Conservation (phyloP, 1,140 invertebrate genomes). For the Aphaenogaster floridana region DNA sequence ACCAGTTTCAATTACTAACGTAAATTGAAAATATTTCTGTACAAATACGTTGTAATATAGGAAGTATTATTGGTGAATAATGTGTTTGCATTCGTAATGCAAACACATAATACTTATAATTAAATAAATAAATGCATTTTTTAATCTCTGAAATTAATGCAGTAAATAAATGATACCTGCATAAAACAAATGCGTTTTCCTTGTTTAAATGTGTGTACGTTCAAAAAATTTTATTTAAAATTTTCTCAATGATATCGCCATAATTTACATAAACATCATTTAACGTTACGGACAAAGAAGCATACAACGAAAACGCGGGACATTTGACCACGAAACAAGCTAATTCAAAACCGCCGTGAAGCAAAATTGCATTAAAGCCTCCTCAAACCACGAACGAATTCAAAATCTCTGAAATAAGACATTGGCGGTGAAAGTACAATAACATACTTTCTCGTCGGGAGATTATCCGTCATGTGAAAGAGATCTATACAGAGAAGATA, state of each 20-base stretch:
- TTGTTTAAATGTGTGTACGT: background rate
- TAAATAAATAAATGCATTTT: background rate
- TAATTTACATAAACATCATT: constrained; percentile 35
- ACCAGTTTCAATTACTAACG: background rate
- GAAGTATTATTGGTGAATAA: background rate
- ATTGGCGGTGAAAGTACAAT: constrained; percentile 36
- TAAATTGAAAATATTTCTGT: background rate
- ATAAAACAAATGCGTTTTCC: background rate
- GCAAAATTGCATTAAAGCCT: constrained; percentile 42
- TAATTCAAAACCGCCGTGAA: constrained; percentile 8
- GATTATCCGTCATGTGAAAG: constrained; percentile 8
- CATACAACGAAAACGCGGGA: background rate
- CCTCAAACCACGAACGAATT: constrained; percentile 20
- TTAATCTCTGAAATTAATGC: background rate
- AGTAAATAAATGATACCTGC: background rate
- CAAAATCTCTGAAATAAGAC: constrained; percentile 46
- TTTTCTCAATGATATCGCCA: background rate
- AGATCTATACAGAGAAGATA: background rate
- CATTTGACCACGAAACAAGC: constrained; percentile 14
- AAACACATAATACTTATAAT: background rate
- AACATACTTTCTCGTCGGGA: constrained; percentile 53
- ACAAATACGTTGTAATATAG: background rate
- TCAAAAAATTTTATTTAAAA: constrained; percentile 9
- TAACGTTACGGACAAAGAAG: constrained; percentile 12
- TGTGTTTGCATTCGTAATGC: background rate